Evolutionary conservation across 2,888 invertebrate genomes (phyloP), one percentile per base, ranked within the genome.

Genomic region (Nephrotoma guestfalica): DNA sequence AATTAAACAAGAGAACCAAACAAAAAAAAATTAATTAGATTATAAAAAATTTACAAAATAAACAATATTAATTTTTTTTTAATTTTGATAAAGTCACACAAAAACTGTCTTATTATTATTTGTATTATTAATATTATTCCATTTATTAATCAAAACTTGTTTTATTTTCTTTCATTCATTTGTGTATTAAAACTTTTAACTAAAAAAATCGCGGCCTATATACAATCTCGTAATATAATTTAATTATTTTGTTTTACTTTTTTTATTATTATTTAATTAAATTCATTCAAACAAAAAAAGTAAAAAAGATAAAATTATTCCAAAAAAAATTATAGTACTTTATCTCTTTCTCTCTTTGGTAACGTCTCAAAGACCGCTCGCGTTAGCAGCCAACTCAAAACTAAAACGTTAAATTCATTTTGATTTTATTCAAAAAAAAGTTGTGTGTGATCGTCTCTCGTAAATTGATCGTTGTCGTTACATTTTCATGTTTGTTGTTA

Each of bases 381-480:
- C 91, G 92, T 91, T 91, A 91, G 90, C 90, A 91, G 91, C 91
- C 91, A 92, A 92, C 92, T 91, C 92, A 92, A 92, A 92, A 92
- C 91, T 92, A 87, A 89, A 85, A 85, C 84, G 84, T 84, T 84
- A 84, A 84, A 84, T 84, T 84, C 42, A 84, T 84, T 71, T 71
- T 9, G 71, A 71, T 71, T 71, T 71, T 71, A 71, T 71, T 71
- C 71, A 9, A 71, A 43, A 43, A 71, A 71, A 71, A 71, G 30
- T 71, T 71, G 18, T 71, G 30, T 18, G 18, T 30, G 71, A 71
- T 71, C 71, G 71, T 71, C 3, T 30, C 71, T 71, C 71, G 71
- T 71, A 71, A 71, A 30, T 71, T 71, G 71, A 71, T 71, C 71
- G 71, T 71, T 71, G 71, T 71, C 71, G 71, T 71, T 51, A 71